Percentiles rank a stretch among this genome's conserved stretches.
Conservation (phyloP, 2,113 vertebrate species). For the Psilopogon haemacephalus region DNA sequence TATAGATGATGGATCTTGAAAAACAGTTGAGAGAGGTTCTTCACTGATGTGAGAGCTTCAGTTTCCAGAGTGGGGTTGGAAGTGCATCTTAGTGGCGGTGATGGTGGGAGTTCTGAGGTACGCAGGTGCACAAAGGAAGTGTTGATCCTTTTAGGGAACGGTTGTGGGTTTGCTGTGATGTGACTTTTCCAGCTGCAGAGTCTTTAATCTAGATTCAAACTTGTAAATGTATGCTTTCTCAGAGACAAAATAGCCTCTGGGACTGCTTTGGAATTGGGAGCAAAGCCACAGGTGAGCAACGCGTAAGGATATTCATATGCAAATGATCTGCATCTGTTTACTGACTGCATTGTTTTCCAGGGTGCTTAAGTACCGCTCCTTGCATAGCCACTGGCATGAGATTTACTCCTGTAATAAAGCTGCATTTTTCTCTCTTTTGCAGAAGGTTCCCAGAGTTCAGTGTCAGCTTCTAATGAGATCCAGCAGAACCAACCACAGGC, state of each 20-base stretch:
- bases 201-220: neutral
- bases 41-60: neutral
- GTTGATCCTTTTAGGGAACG: neutral
- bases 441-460: conserved; percentile 77
- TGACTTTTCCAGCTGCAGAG: neutral
- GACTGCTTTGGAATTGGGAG: neutral
- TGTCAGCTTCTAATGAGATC: conserved; percentile 80
- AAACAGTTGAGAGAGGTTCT: neutral
- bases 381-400: neutral
- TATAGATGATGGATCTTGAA: neutral
- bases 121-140: neutral
- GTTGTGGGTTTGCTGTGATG: neutral
- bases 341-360: accelerated
- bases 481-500: conserved; percentile 85
- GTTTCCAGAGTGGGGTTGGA: neutral
- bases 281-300: too few species aligned
- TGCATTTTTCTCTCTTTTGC: neutral
- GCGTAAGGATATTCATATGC: accelerated
- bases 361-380: accelerated
- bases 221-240: neutral
- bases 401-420: accelerated
- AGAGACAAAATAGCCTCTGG: neutral
- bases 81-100: neutral
- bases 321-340: neutral
- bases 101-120: neutral